phyloP scores from a whole-genome alignment of 1,140 invertebrate genomes.

The Phymorhynchus buccinoides region DNA sequence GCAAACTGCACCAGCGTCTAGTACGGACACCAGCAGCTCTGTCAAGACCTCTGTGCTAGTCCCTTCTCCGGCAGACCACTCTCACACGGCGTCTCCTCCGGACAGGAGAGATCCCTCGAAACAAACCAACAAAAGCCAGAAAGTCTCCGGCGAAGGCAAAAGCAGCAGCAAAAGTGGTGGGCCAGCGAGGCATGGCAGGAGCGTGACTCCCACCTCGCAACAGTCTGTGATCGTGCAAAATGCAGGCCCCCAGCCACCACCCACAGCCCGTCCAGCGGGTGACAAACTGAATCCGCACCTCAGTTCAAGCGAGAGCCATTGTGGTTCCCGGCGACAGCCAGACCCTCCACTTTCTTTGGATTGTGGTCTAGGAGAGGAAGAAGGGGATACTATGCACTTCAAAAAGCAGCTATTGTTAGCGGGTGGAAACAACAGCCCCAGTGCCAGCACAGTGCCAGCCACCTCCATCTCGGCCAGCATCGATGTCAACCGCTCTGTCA shows the following conservation, averaged over 20 bases:
- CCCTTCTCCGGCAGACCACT: background rate
- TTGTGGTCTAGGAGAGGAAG: constrained; percentile 21
- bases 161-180: background rate
- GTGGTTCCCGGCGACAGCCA: constrained; percentile 35
- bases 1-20: background rate
- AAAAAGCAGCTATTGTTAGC: constrained; percentile 68
- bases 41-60: background rate
- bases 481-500: constrained; percentile 67
- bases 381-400: constrained; percentile 71
- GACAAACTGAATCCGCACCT: background rate
- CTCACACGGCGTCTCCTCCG: background rate
- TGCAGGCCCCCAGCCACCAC: constrained; percentile 6
- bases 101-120: background rate
- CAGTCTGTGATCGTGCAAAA: background rate
- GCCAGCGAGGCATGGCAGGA: background rate
- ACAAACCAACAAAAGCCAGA: background rate
- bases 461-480: constrained; percentile 54
- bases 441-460: constrained; percentile 45
- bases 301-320: background rate
- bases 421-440: constrained; percentile 51
- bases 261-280: background rate
- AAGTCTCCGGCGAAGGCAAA: background rate
- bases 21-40: background rate
- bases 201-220: background rate
- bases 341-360: constrained; percentile 41